Base-by-base conservation (phyloP, 2,888 invertebrate genomes). In the Diarsia brunnea region DNA sequence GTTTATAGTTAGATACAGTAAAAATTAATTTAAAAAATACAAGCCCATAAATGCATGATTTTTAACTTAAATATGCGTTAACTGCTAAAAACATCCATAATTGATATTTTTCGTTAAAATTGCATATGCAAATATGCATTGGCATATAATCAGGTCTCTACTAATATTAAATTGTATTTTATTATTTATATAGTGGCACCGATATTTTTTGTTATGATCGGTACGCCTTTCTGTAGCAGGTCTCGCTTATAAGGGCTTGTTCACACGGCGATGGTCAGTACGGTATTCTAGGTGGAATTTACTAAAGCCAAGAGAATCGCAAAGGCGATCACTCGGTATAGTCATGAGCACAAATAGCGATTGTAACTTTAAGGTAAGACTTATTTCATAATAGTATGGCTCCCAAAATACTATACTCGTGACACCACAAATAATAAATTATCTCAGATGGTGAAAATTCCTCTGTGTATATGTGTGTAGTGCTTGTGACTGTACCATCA, bases 171-270 rank as follows among this genome's bases (percentile, higher is more conserved):
- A 66, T 65, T 24, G n/a, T 27, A 51, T 66, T 66, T 51, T 38
- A 63, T 72, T 58, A 49, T 51, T 38, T n/a, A 61, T 60, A 70
- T 70, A 53, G 53, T 74, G 63, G 68, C 64, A 72, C 75, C 69
- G 73, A 84, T 71, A 70, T 73, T 74, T 71, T 75, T 72, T 69
- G n/a, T 61, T 51, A 70, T 38, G 66, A 77, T 81, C 69, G 76
- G 68, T 71, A 51, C 61, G 72, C 69, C 60, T 69, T 68, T 69
- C 61, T 74, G 77, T 81, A 81, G 75, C 71, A 65, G 38, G n/a
- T 47, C 55, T 73, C 58, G 68, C 73, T 73, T 76, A 68, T 47
- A 53, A 72, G 19, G 43, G 14, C 10, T 16, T n/a, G 45, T 55
- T 24, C 45, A 73, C 73, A 31, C 11, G 7, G 45, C 55, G 19